phyloP scores from a whole-genome alignment of 2,888 invertebrate species.

The Teleogryllus oceanicus region DNA sequence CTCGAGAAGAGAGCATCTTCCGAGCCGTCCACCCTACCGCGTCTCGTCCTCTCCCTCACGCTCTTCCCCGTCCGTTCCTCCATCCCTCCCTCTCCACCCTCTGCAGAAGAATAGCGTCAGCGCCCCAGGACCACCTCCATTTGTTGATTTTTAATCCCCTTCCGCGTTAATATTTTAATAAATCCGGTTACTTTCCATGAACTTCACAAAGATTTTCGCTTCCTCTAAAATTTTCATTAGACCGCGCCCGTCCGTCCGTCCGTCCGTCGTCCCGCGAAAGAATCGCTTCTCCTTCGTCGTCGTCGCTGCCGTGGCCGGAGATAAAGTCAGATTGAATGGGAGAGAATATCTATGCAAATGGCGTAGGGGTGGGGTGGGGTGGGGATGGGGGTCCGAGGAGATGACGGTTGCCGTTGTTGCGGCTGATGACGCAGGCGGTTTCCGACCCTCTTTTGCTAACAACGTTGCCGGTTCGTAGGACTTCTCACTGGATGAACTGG shows the following conservation, averaged over 20 bases:
- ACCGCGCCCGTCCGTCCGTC: not conserved
- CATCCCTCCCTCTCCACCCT: too few species aligned
- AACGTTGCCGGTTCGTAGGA: too few species aligned
- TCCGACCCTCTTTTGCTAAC: too few species aligned
- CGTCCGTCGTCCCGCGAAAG: not conserved
- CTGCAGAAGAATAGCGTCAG: not conserved
- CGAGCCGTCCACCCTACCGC: too few species aligned
- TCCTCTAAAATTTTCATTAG: not conserved
- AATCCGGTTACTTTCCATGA: conserved; percentile 6
- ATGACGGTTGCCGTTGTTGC: too few species aligned
- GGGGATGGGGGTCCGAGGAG: too few species aligned
- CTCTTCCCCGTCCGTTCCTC: too few species aligned
- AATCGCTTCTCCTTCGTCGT: not conserved
- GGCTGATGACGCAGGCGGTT: too few species aligned
- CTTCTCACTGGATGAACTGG: too few species aligned
- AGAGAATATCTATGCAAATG: conserved; percentile 7
- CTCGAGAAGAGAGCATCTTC: too few species aligned
- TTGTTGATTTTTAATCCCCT: conserved; percentile 18
- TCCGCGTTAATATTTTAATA: conserved; percentile 18
- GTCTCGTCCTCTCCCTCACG: too few species aligned
- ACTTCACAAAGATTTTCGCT: conserved; percentile 10
- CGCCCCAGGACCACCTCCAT: not conserved
- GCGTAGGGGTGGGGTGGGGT: not conserved
- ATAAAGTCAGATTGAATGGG: not conserved
- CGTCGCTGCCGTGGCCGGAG: not conserved